Base-by-base conservation (phyloP, 2,888 invertebrate species). In the Pristionchus exspectatus region DNA sequence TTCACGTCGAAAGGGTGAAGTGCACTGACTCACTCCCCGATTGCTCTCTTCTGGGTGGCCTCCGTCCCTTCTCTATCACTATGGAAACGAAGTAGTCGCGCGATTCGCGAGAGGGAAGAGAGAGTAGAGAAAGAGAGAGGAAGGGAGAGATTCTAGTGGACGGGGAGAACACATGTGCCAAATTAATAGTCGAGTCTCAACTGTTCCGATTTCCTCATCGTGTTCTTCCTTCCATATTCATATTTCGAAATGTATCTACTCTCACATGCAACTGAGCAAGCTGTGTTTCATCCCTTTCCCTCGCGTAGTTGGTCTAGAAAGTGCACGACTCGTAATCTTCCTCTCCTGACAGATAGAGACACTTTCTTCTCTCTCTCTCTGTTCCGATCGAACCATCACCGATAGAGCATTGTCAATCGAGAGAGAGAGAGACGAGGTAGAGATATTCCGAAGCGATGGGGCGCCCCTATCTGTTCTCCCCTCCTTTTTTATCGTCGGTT, bases 51-150 rank as follows among this genome's bases (percentile, higher is more conserved):
- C 66, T 69, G 14, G 14, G 63, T 21, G 24, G 38, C 74, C 30
- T 2, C 33, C n/a, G 16, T 16, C n/a, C 30, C 30, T 21, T 21
- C 24, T 50, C 59, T 30, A 33, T 85, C 85, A 4, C 85, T 30
- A 85, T 85, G 85, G 85, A 14, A 24, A 85, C 85, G 54, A 16
- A 38, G 33, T 33, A 74, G 33, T 38, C 33, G 81, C 44, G 81
- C 85, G 59, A 59, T 59, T 21, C 24, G 33, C 85, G 30, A 56
- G 85, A 85, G 85, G 30, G 56, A 16, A 54, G 81, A 81, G 81
- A 54, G n/a, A 0, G 50, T 0, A 54, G 81, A 81, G 18, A 14
- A 21, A 18, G 56, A 83, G 56, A n/a, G n/a, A n/a, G n/a, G n/a
- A n/a, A n/a, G n/a, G n/a, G n/a, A n/a, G n/a, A n/a, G n/a, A n/a